Percentiles rank a stretch among this genome's conserved stretches.
Conservation (phyloP, 2,888 invertebrate genomes). For the Globia sparganii region DNA sequence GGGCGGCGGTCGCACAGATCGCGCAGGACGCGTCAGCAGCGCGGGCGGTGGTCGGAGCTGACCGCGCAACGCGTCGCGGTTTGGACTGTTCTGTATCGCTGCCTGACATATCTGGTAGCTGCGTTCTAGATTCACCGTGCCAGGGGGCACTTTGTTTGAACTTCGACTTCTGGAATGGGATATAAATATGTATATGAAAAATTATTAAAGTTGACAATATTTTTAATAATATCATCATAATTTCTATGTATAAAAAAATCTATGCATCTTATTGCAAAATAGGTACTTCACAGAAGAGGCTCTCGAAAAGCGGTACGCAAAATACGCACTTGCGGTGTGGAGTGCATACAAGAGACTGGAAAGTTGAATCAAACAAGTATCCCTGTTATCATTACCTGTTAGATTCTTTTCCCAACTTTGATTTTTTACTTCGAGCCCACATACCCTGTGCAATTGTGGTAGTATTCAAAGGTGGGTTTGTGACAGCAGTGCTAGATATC, state of each 20-base stretch:
- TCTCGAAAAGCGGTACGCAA: background rate
- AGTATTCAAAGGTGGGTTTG: conserved; percentile 79
- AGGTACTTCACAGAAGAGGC: background rate
- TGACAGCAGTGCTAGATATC: conserved; percentile 79
- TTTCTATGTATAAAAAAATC: background rate
- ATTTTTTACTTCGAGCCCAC: conserved; percentile 80
- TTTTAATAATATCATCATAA: background rate
- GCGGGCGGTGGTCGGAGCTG: conserved; percentile 96
- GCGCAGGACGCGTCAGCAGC: conserved; percentile 90
- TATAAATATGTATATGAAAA: background rate
- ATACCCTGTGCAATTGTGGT: conserved; percentile 78
- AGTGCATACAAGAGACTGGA: background rate
- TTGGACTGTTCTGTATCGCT: conserved; percentile 98
- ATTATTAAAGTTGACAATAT: background rate
- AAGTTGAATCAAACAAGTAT: background rate
- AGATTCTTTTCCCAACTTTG: conserved; percentile 84
- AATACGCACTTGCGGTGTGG: background rate
- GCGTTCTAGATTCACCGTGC: conserved; percentile 97
- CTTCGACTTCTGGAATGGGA: conserved; percentile 87
- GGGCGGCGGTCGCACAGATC: conserved; percentile 83
- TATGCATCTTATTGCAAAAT: background rate
- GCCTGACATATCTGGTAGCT: conserved; percentile 98
- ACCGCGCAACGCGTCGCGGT: conserved; percentile 95
- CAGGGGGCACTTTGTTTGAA: conserved; percentile 95
- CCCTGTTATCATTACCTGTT: conserved; percentile 76